phyloP scores from a whole-genome alignment of 1,140 invertebrate genomes.

The Geopemphigus sp. region DNA sequence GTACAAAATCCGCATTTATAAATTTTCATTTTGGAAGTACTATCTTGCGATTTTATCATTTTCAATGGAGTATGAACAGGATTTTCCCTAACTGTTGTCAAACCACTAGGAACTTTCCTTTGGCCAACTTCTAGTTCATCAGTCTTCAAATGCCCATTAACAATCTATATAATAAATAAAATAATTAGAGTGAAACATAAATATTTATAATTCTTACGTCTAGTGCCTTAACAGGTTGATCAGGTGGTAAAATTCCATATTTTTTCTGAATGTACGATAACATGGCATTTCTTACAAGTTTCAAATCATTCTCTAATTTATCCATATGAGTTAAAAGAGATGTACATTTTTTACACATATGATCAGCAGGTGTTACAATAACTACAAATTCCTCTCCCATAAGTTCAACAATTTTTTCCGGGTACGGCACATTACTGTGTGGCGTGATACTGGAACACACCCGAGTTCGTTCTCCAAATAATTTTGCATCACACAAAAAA shows the following conservation, averaged over 20 bases:
- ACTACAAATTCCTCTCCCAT: slow-evolving; percentile 53
- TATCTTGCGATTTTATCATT: slow-evolving; percentile 28
- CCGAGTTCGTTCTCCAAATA: slow-evolving; percentile 49
- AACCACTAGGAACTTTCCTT: slow-evolving; percentile 25
- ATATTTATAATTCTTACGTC: slow-evolving; percentile 14
- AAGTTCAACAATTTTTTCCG: slow-evolving; percentile 53
- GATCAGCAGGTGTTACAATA: slow-evolving; percentile 52
- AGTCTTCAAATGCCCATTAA: slow-evolving; percentile 47
- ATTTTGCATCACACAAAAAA: slow-evolving; percentile 52
- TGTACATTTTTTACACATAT: slow-evolving; percentile 52
- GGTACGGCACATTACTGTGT: slow-evolving; percentile 52
- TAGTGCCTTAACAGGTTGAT: slow-evolving; percentile 27
- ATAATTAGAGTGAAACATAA: too few species aligned
- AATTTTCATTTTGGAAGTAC: slow-evolving; percentile 50
- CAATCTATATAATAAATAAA: slow-evolving; percentile 10
- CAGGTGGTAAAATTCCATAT: slow-evolving; percentile 50
- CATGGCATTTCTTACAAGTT: slow-evolving; percentile 51
- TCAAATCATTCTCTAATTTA: slow-evolving; percentile 52
- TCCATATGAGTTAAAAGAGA: slow-evolving; percentile 53
- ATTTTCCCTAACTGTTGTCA: not conserved
- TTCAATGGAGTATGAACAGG: not conserved
- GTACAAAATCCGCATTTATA: slow-evolving; percentile 52
- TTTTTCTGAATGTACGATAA: slow-evolving; percentile 52
- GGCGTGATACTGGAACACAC: slow-evolving; percentile 51
- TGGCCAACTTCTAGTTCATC: slow-evolving; percentile 43